Base-by-base conservation (phyloP, 2,113 vertebrate species). In the Synchiropus splendidus region DNA sequence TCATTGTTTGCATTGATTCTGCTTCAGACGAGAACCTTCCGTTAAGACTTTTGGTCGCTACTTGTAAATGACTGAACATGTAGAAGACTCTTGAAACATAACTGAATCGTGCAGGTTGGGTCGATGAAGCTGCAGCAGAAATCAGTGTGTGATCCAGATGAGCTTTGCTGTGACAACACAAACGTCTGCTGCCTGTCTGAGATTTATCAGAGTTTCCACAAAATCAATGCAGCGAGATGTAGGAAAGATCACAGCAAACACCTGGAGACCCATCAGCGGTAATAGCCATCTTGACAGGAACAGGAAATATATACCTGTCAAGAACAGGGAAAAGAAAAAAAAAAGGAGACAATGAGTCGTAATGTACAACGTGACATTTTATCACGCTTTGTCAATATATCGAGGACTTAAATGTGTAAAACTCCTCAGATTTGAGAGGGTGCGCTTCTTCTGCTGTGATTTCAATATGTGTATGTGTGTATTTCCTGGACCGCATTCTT, bases 151-250 rank as follows among this genome's bases (percentile, higher is more conserved):
- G 72, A 82, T 81, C 78, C 61, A n/a, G 58, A 43, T 52, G 72
- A 74, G 79, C 78, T 83, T 81, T 78, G 75, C 78, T 74, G 69
- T 77, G 50, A 64, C 70, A 77, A 78, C 72, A 69, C 60, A 55
- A 51, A 63, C 46, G 70, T 77, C 68, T 75, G 58, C 67, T 77
- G 78, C 63, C 60, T 67, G 74, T 67, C 68, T 70, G 61, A 67
- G 69, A 74, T 74, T 80, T 74, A 81, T 80, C 74, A 76, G 68
- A 78, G 66, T 64, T 80, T 70, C 75, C 70, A 69, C 51, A 73
- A 75, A 86, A 84, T 86, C 83, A 81, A 80, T 82, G 82, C 61
- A 14, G 62, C 72, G 48, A 58, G 46, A 58, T 72, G 64, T 54
- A 56, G 66, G 62, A 78, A 69, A 63, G 74, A 81, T 78, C 75